Evolutionary conservation across 2,797 vertebrate species (phyloP).

Genomic region (Chelidonichthys spinosus): DNA sequence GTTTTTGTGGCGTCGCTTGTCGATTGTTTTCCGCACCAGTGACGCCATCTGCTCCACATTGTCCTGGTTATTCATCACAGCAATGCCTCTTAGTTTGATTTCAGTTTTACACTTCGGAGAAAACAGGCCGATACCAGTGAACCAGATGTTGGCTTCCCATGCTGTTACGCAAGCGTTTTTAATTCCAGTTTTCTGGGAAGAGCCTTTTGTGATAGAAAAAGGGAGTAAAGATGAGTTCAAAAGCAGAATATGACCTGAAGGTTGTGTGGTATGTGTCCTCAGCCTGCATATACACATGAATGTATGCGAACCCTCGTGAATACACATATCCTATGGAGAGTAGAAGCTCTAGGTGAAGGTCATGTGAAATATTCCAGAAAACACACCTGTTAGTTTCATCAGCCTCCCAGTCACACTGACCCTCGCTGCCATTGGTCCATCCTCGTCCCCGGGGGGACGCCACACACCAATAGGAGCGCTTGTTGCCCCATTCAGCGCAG

Average conservation of each 20-base stretch:
- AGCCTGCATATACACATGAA: slow-evolving; percentile 3
- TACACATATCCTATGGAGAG: not conserved
- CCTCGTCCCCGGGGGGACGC: not conserved
- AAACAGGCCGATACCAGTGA: slow-evolving; percentile 44
- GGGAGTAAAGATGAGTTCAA: not conserved
- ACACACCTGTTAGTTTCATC: slow-evolving; percentile 64
- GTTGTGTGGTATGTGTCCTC: not conserved
- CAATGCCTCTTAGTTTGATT: slow-evolving; percentile 41
- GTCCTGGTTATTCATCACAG: slow-evolving; percentile 54
- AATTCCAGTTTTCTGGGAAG: slow-evolving; percentile 36
- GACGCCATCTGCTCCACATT: slow-evolving; percentile 61
- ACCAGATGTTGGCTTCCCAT: slow-evolving; percentile 72
- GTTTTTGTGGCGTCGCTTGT: slow-evolving; percentile 24
- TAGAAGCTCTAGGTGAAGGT: slow-evolving; percentile 32
- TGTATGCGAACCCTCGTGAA: slow-evolving; percentile 9
- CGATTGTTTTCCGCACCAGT: slow-evolving; percentile 53
- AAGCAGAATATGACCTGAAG: not conserved
- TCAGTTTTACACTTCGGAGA: slow-evolving; percentile 45
- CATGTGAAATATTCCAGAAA: slow-evolving; percentile 73
- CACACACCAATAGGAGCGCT: slow-evolving; percentile 62
- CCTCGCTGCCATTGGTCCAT: slow-evolving; percentile 55
- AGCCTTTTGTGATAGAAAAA: slow-evolving; percentile 8
- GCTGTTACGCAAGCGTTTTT: slow-evolving; percentile 63
- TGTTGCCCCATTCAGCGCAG: slow-evolving; percentile 28
- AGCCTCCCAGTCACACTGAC: slow-evolving; percentile 1